Percentiles rank a stretch among this genome's conserved stretches.
Conservation (phyloP, 2,113 vertebrate genomes). For the Dipodomys merriami region DNA sequence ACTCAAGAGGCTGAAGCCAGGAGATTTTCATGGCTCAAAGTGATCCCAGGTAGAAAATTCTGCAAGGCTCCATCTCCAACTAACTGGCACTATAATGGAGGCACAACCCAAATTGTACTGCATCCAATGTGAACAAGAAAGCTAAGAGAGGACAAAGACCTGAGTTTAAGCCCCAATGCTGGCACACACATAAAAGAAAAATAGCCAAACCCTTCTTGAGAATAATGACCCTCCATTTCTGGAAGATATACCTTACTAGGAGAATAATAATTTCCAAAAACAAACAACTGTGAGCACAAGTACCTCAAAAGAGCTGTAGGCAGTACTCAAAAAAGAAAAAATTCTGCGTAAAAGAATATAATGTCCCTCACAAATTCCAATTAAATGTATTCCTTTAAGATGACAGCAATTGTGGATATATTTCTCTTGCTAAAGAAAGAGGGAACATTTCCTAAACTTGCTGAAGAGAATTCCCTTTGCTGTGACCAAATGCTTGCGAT, state of each 20-base stretch:
- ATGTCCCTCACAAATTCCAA: background rate
- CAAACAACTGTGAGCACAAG: background rate
- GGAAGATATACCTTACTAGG: too few relatives aligned
- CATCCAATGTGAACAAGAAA: too few relatives aligned
- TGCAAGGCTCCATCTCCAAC: too few relatives aligned
- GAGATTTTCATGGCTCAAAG: background rate
- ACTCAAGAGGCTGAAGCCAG: background rate
- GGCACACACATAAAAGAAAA: too few relatives aligned
- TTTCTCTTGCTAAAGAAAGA: background rate
- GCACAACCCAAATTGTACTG: too few relatives aligned
- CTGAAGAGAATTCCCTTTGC: too few relatives aligned
- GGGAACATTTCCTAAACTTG: background rate
- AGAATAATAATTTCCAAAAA: background rate
- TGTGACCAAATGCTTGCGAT: background rate
- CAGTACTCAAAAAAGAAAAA: background rate
- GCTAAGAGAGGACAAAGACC: too few relatives aligned
- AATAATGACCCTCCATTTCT: background rate
- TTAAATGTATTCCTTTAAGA: background rate
- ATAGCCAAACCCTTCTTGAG: background rate
- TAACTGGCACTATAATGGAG: too few relatives aligned
- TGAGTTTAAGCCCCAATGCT: too few relatives aligned
- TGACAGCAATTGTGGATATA: too few relatives aligned
- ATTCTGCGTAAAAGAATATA: background rate
- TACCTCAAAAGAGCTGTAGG: too few relatives aligned
- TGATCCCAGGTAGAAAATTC: too few relatives aligned